A percentile compares a stretch with the other conserved stretches of the same genome.
These are phyloP conservation scores for Diaprepes abbreviatus DNA, from an alignment of 2,888 invertebrate genomes.

Conservation along the genomic window DNA sequence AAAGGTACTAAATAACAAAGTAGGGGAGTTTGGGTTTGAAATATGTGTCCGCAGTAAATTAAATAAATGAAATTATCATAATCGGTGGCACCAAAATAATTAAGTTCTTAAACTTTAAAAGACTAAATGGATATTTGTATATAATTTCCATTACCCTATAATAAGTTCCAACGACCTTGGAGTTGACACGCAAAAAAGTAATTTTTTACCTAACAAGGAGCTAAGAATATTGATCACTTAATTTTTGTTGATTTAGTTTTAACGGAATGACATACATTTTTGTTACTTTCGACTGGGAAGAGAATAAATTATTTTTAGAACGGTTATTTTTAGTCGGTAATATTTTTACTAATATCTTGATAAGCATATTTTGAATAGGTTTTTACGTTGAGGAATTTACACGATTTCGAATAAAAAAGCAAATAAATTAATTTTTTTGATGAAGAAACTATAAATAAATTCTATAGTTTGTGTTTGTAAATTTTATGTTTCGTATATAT, in stretches of 20 bases:
- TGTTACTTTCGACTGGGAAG: background rate
- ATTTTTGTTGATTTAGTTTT: conserved; percentile 26
- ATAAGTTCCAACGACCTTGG: conserved; percentile 23
- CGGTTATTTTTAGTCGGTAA: background rate
- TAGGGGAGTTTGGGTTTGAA: too few species aligned
- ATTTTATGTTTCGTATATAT: too few species aligned
- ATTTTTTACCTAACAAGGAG: conserved; percentile 33
- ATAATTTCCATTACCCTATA: conserved; percentile 28
- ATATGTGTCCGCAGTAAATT: background rate
- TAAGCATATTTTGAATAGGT: too few species aligned
- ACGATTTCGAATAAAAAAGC: too few species aligned
- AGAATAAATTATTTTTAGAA: conserved; percentile 12
- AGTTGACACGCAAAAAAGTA: conserved; percentile 33
- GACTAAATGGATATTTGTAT: conserved; percentile 31
- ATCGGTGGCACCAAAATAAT: conserved; percentile 6
- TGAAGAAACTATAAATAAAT: too few species aligned
- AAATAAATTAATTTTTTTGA: too few species aligned
- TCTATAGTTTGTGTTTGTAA: too few species aligned
- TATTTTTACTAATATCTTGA: conserved; percentile 3
- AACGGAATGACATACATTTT: conserved; percentile 27
- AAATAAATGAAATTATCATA: background rate
- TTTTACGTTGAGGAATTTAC: too few species aligned
- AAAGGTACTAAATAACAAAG: too few species aligned
- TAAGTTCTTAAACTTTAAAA: conserved; percentile 31
- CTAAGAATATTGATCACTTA: conserved; percentile 26